Evolutionary conservation across 2,113 vertebrate genomes (phyloP).

Genomic region (Onychorhynchus coronatus): DNA sequence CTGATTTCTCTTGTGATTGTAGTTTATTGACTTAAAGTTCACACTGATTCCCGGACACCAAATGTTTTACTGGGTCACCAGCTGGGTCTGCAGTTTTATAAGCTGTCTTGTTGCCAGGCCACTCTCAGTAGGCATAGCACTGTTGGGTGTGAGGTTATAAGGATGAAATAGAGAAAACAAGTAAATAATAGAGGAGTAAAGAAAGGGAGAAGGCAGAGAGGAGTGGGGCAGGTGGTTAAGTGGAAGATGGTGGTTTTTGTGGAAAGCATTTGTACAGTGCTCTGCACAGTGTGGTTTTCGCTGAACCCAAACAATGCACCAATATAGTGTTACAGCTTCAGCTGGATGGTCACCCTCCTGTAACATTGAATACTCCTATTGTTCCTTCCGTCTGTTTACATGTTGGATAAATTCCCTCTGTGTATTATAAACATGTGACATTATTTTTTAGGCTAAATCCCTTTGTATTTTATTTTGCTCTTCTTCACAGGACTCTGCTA

Average conservation of each 20-base stretch:
- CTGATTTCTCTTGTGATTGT: neutral
- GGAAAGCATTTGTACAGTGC: neutral
- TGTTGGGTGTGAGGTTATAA: neutral
- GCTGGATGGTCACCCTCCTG: neutral
- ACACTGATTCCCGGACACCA: neutral
- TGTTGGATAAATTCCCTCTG: neutral
- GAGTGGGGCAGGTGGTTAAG: neutral
- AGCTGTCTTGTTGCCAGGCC: neutral
- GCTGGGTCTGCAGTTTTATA: neutral
- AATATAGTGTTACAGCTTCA: neutral
- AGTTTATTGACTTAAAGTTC: neutral
- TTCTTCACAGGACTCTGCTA: neutral
- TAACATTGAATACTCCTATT: neutral
- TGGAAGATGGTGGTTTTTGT: neutral
- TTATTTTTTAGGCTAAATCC: neutral
- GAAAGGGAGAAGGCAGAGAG: neutral
- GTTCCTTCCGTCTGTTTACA: neutral
- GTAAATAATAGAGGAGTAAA: neutral
- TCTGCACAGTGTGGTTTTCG: neutral
- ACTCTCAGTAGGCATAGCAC: neutral
- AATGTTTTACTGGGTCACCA: neutral
- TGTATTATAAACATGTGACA: neutral
- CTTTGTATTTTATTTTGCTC: neutral
- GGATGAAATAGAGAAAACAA: neutral
- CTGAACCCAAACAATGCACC: neutral